These are phyloP conservation scores for Leptinotarsa texana DNA, from an alignment of 1,140 invertebrate species.

Conservation along the genomic window DNA sequence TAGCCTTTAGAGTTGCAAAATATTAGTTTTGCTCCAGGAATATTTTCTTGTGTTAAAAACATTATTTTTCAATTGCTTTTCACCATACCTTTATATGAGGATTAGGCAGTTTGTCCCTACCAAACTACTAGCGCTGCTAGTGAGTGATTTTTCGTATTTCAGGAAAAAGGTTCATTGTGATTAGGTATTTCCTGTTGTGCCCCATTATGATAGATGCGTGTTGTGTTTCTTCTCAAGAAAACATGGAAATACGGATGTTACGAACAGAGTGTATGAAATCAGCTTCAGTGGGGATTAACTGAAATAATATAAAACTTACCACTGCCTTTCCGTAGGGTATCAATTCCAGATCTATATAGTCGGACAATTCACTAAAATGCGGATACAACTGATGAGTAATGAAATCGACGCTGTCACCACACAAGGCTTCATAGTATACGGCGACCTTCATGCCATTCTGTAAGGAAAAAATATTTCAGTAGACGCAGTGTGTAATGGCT, in stretches of 20 bases:
- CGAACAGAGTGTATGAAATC: not conserved
- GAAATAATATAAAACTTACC: conserved; percentile 54
- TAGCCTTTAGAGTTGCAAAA: not conserved
- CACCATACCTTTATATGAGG: too few relatives aligned
- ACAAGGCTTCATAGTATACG: conserved; percentile 80
- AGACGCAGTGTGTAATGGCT: too few relatives aligned
- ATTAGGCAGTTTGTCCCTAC: too few relatives aligned
- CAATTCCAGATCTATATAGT: conserved; percentile 61
- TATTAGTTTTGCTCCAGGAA: not conserved
- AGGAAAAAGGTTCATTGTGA: too few relatives aligned
- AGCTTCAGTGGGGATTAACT: too few relatives aligned
- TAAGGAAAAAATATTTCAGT: not conserved
- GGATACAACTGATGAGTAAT: conserved; percentile 60
- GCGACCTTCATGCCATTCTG: conserved; percentile 37
- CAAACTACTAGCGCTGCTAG: too few relatives aligned
- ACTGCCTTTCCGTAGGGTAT: conserved; percentile 81
- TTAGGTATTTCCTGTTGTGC: not conserved
- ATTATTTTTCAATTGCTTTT: too few relatives aligned
- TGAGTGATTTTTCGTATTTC: too few relatives aligned
- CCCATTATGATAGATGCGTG: not conserved
- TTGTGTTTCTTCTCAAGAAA: not conserved
- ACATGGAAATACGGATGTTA: not conserved
- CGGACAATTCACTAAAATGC: conserved; percentile 55
- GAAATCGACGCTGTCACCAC: conserved; percentile 74
- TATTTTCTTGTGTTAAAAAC: too few relatives aligned